phyloP scores from a whole-genome alignment of 2,888 invertebrate species.

The Rotaria sp. region DNA sequence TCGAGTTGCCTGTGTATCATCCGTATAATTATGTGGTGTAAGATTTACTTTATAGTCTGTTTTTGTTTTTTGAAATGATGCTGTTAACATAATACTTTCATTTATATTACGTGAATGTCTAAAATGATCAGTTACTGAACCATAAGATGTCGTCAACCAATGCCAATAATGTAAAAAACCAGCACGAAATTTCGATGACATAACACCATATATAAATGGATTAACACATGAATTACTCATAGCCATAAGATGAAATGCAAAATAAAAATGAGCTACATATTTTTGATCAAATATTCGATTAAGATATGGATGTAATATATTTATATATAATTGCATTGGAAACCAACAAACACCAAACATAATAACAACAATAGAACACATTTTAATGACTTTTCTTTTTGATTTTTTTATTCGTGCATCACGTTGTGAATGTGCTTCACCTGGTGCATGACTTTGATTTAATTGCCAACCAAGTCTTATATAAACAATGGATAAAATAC shows the following conservation, averaged over 20 bases:
- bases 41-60: too few relatives aligned
- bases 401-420: constrained; percentile 76
- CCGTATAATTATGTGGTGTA: too few relatives aligned
- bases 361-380: constrained; percentile 78
- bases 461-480: constrained; percentile 75
- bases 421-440: constrained; percentile 74
- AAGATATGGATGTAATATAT: constrained; percentile 30
- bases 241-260: constrained; percentile 36
- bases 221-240: constrained; percentile 38
- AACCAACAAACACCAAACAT: constrained; percentile 79
- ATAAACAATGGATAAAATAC: constrained; percentile 76
- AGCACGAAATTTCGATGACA: constrained; percentile 9
- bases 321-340: constrained; percentile 60
- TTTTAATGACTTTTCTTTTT: constrained; percentile 82
- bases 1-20: too few relatives aligned
- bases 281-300: constrained; percentile 12
- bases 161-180: too few relatives aligned
- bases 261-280: constrained; percentile 36
- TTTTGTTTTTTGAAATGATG: too few relatives aligned
- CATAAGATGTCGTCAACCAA: too few relatives aligned
- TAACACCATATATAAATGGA: constrained; percentile 39
- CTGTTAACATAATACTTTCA: too few relatives aligned
- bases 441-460: constrained; percentile 78
- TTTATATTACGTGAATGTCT: too few relatives aligned
- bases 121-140: too few relatives aligned